Base-by-base conservation (phyloP, 2,888 invertebrate species). In the Creontiades dilutus region DNA sequence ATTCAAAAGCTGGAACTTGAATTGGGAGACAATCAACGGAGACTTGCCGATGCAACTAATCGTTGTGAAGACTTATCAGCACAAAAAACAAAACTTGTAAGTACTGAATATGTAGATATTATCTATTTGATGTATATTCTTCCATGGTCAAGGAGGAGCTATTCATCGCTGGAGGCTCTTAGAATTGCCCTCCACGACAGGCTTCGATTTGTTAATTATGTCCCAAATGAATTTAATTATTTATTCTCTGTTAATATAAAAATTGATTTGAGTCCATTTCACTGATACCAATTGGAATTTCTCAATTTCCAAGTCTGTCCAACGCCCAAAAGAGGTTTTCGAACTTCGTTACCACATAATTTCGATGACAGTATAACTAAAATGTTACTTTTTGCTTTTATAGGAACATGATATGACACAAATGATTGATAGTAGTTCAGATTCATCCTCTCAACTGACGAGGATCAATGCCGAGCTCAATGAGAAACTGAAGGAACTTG, bases 391-490 rank as follows among this genome's bases (percentile, higher is more conserved):
- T 68, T 68, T 27, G 27, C 9, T 68, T 57, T 91, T 91, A 28
- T 88, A 92, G 92, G 92, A 92, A 91, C 91, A 91, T 46, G 92
- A 92, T 78, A 91, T 92, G 12, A 89, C 91, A 47, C 91, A 91
- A 27, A 85, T 92, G 78, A 92, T 92, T 91, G 92, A 91, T 84
- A 91, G 89, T 13, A 92, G 92, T 11, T 92, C 91, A 80, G 92
- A 92, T 86, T 92, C 92, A 92, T 94, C 94, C 0, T 93, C 93
- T 37, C 93, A 94, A 89, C 92, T 94, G n/a, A 92, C 92, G 16
- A 93, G 93, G 86, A 93, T 94, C 86, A 94, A 93, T 68, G 93
- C 93, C 82, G 93, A 93, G 47, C 92, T 93, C 48, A 91, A 93
- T 48, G 91, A 92, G 75, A 93, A 93, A 89, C 93, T 94, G 90